Evolutionary conservation across 2,888 invertebrate species (phyloP).

Genomic region (Erynnis tages): DNA sequence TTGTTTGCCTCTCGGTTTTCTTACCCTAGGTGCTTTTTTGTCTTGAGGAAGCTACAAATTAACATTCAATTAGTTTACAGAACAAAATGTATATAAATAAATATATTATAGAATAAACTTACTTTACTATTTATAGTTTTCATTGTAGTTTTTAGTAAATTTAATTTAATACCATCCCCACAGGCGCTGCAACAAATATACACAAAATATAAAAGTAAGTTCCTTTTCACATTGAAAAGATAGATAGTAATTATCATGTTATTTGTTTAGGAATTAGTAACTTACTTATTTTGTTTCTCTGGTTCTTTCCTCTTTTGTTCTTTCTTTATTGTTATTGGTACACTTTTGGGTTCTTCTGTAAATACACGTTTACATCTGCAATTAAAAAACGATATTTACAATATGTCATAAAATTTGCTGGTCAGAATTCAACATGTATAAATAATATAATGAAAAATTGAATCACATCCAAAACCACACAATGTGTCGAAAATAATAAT

Average conservation of each 20-base stretch:
- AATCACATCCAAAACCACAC: no score
- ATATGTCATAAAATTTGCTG: not conserved
- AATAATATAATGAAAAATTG: no score
- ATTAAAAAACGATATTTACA: constrained; percentile 16
- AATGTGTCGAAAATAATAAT: no score
- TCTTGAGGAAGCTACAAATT: constrained; percentile 51
- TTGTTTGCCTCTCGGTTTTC: constrained; percentile 75
- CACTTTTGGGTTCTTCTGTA: constrained; percentile 86
- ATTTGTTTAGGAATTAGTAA: not conserved
- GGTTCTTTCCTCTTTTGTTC: constrained; percentile 75
- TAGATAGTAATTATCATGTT: no score
- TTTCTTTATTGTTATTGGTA: constrained; percentile 71
- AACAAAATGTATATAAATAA: no score
- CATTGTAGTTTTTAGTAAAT: constrained; percentile 67
- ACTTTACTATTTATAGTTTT: constrained; percentile 59
- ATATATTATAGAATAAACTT: constrained; percentile 40
- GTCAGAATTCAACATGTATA: no score
- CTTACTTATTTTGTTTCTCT: constrained; percentile 46
- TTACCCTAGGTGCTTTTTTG: constrained; percentile 68
- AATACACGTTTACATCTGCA: constrained; percentile 85
- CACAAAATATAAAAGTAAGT: no score
- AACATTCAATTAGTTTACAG: constrained; percentile 1
- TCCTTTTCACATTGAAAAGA: no score
- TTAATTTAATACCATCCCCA: constrained; percentile 71
- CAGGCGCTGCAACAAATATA: constrained; percentile 54